These are phyloP conservation scores for Norana najaformis DNA, from an alignment of 2,888 invertebrate genomes.

Conservation along the genomic window DNA sequence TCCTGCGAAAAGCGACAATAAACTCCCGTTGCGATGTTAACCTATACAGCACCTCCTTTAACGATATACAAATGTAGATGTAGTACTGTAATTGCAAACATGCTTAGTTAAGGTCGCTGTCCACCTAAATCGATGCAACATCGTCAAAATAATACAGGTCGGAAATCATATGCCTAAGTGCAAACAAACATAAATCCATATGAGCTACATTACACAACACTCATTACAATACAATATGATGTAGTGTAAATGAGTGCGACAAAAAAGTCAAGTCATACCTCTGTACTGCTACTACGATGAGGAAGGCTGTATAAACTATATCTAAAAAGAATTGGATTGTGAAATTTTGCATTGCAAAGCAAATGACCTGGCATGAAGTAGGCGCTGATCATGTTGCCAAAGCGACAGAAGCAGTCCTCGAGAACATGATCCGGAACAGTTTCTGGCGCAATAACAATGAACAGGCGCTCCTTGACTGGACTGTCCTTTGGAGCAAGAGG, in stretches of 20 bases:
- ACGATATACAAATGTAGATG: no score
- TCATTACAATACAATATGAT: not conserved
- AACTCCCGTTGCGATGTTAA: not conserved
- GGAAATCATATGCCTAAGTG: not conserved
- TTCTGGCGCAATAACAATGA: constrained; percentile 68
- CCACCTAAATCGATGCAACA: not conserved
- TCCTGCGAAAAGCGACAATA: constrained; percentile 46
- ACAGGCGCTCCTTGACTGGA: constrained; percentile 64
- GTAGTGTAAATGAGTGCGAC: not conserved
- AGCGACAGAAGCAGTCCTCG: constrained; percentile 85
- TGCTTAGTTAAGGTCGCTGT: not conserved
- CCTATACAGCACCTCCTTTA: no score
- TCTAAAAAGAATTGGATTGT: no score
- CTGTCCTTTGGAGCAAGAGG: constrained; percentile 64
- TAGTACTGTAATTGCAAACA: not conserved
- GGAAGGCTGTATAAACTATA: no score
- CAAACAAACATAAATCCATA: not conserved
- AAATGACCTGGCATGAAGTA: constrained; percentile 76
- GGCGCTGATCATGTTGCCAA: constrained; percentile 86
- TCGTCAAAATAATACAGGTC: not conserved
- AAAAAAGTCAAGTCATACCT: not conserved
- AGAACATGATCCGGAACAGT: constrained; percentile 79
- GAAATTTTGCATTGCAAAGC: not conserved
- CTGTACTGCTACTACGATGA: no score
- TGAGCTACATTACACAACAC: not conserved